These are phyloP conservation scores for Bathynomus jamesi DNA, from an alignment of 1,140 invertebrate species.

Conservation along the genomic window DNA sequence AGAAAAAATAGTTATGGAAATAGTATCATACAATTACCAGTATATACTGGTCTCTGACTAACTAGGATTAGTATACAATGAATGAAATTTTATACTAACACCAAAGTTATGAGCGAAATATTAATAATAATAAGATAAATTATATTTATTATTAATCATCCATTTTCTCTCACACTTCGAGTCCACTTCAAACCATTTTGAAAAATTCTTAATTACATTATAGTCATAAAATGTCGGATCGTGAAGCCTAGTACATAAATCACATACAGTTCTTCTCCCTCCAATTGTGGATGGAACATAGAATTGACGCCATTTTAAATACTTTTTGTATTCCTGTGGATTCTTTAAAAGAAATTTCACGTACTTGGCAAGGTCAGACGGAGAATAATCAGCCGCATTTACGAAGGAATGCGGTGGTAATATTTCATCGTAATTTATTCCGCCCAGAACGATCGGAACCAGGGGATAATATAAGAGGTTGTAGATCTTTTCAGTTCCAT, in stretches of 20 bases:
- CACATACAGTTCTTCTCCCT: conserved; percentile 31
- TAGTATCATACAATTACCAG: too few species aligned
- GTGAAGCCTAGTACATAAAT: conserved; percentile 33
- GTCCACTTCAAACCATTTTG: conserved; percentile 15
- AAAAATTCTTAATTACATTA: conserved; percentile 17
- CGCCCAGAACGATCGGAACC: conserved; percentile 29
- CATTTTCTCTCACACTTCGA: conserved; percentile 8
- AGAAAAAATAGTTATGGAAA: too few species aligned
- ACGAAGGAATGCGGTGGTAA: conserved; percentile 25
- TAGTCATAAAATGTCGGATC: conserved; percentile 10
- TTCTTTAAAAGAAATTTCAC: conserved; percentile 38
- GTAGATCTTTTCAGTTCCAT: conserved; percentile 47
- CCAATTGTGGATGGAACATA: conserved; percentile 39
- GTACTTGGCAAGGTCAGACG: conserved; percentile 26
- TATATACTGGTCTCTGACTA: too few species aligned
- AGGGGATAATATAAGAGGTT: conserved; percentile 36
- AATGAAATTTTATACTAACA: too few species aligned
- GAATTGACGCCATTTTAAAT: conserved; percentile 31
- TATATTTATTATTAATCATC: too few species aligned
- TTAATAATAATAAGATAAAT: too few species aligned
- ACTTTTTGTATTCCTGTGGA: conserved; percentile 31
- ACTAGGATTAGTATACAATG: too few species aligned
- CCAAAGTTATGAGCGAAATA: too few species aligned
- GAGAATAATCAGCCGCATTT: conserved; percentile 18
- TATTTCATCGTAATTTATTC: conserved; percentile 14